Conservation (phyloP, 1,140 invertebrate genomes). For the Drosophila rufa region DNA sequence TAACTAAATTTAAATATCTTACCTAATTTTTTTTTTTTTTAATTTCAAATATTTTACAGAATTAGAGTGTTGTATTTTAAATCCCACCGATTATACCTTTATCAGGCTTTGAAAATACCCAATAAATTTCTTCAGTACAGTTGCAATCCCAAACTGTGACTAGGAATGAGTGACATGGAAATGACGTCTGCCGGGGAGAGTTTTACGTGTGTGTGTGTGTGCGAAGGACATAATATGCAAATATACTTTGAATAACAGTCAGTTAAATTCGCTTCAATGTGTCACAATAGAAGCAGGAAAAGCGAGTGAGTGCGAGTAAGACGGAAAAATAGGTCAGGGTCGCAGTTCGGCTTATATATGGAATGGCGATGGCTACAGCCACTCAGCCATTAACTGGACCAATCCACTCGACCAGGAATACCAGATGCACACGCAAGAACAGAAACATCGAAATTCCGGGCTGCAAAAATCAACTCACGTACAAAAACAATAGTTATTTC, state of each 20-base stretch:
- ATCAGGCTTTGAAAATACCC: neutral
- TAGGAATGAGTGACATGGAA: constrained; percentile 25
- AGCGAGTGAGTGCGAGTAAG: neutral
- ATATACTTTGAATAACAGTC: constrained; percentile 34
- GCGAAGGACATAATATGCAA: constrained; percentile 58
- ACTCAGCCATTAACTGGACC: constrained; percentile 48
- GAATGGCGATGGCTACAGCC: constrained; percentile 14
- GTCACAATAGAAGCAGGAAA: constrained; percentile 2
- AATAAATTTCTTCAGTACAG: constrained; percentile 4
- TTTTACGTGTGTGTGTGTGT: constrained; percentile 9
- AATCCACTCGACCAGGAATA: constrained; percentile 36
- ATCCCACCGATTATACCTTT: neutral
- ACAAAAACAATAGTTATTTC: constrained; percentile 60
- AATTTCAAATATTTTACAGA: too few relatives aligned
- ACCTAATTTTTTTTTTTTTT: too few relatives aligned
- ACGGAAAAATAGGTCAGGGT: constrained; percentile 59
- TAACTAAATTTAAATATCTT: neutral
- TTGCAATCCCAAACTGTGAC: constrained; percentile 1
- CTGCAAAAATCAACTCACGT: constrained; percentile 72
- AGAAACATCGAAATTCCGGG: constrained; percentile 13
- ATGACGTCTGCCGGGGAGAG: constrained; percentile 7
- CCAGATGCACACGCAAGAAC: constrained; percentile 24
- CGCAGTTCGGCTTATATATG: constrained; percentile 7
- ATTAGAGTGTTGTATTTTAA: neutral
- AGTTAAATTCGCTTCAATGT: constrained; percentile 61